Evolutionary conservation across 2,797 vertebrate genomes (phyloP), one percentile per base, ranked within the genome.

Genomic region (Lemur catta): DNA sequence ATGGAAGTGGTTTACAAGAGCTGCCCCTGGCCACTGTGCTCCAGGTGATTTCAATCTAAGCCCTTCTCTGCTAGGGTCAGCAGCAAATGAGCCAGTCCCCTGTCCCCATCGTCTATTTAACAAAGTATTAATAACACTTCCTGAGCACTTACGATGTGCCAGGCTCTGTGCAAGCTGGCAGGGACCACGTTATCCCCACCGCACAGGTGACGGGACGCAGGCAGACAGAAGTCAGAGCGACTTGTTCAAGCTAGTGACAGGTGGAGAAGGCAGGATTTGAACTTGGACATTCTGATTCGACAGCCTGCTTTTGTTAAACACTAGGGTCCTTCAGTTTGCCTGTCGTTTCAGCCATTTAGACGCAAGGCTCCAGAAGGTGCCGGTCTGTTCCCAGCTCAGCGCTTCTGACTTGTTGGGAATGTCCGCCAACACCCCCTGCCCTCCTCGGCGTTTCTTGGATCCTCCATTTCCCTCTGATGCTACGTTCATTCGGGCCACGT

Each of bases 61-160:
- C 35, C 52, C 48, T 89, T 76, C 65, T 61, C 48, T 59, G 20
- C 7, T 10, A 9, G 78, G 2, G 41, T 57, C 46, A 24, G 28
- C 15, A 43, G 41, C 15, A 61, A 71, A 78, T 30, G 0, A 78
- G 18, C 43, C 63, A 13, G 14, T 12, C 13, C 17, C 59, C 52
- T 22, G 17, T 9, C 67, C 15, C n/a, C 9, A 43, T 50, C 55
- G 79, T 38, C 85, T 52, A 41, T 9, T 57, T 10, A 48, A 46
- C 30, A 46, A 82, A 80, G 55, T 55, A 38, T 17, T 9, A 46
- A 15, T 15, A 26, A 20, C 4, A 12, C 67, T 7, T 4, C 8
- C 52, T 6, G 88, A 38, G 35, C 48, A 18, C 33, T 18, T 28
- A 48, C 0, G 0, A 38, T 0, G 7, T 8, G 24, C 57, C 57